Percentiles rank a stretch among this genome's conserved stretches.
Conservation (phyloP, 2,113 vertebrate species). For the Bothrops jararaca region DNA sequence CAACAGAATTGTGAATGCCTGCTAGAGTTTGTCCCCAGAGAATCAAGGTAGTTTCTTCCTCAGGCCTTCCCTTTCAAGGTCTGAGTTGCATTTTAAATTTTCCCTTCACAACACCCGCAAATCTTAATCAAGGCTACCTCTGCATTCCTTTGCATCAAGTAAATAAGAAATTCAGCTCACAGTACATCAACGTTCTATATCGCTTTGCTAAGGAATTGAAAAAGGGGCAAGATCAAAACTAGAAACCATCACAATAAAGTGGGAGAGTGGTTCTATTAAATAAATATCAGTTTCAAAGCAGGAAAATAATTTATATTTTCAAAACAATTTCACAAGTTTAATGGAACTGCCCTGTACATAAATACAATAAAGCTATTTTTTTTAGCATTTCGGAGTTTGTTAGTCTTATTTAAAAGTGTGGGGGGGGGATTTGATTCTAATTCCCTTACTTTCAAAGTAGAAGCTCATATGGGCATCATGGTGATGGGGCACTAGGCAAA, state of each 20-base stretch:
- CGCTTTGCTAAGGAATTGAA: not conserved
- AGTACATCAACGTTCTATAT: not conserved
- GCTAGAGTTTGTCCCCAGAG: not conserved
- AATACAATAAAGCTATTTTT: not conserved
- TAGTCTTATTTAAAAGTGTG: not conserved
- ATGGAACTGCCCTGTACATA: not conserved
- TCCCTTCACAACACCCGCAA: not conserved
- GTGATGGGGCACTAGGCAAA: not conserved
- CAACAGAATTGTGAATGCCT: not conserved
- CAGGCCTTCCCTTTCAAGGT: not conserved
- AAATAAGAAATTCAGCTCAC: not conserved
- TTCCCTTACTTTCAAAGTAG: not conserved
- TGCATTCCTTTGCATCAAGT: not conserved
- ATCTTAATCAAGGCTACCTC: not conserved
- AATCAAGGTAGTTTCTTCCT: not conserved
- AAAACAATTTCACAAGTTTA: not conserved
- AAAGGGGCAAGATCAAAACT: not conserved
- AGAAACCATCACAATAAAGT: not conserved
- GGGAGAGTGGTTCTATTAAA: not conserved
- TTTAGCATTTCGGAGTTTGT: not conserved
- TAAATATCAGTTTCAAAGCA: not conserved
- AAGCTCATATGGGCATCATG: not conserved
- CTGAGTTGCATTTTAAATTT: not conserved
- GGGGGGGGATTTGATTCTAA: not conserved
- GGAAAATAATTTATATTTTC: not conserved